These are phyloP conservation scores for Spilarctia lutea DNA, from an alignment of 2,888 invertebrate genomes.

Conservation along the genomic window DNA sequence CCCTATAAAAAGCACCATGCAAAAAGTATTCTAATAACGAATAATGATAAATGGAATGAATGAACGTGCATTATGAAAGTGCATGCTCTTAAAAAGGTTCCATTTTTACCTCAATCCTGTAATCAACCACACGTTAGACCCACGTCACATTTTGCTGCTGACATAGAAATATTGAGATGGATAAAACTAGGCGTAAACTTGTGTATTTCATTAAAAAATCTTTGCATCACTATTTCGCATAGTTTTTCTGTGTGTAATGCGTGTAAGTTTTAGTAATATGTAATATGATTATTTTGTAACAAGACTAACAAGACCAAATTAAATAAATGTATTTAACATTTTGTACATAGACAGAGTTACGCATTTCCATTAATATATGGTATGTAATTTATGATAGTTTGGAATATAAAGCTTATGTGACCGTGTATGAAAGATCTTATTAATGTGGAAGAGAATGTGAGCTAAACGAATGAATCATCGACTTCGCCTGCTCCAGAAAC, in stretches of 20 bases:
- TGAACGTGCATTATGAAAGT: slow-evolving; percentile 52
- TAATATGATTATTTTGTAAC: not conserved
- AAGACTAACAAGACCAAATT: not conserved
- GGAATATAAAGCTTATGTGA: not conserved
- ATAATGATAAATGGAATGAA: slow-evolving; percentile 40
- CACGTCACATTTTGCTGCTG: slow-evolving; percentile 22
- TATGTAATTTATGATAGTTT: not conserved
- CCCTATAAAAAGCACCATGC: slow-evolving; percentile 33
- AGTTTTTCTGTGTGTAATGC: not conserved
- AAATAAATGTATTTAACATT: not conserved
- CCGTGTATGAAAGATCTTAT: not conserved
- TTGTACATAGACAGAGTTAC: not conserved
- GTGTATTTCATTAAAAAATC: not conserved
- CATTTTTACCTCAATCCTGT: slow-evolving; percentile 60
- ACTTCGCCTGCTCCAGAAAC: not conserved
- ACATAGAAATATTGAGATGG: slow-evolving; percentile 17
- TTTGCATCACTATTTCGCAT: not conserved
- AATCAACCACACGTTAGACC: slow-evolving; percentile 46
- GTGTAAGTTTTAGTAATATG: not conserved
- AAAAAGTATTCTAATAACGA: slow-evolving; percentile 27
- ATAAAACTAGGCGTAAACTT: slow-evolving; percentile 10
- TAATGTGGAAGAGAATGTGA: not conserved
- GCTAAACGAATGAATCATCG: not conserved
- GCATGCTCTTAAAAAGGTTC: slow-evolving; percentile 54
- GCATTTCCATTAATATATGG: not conserved